phyloP scores from a whole-genome alignment of 2,888 invertebrate species.

The Callosobruchus maculatus region DNA sequence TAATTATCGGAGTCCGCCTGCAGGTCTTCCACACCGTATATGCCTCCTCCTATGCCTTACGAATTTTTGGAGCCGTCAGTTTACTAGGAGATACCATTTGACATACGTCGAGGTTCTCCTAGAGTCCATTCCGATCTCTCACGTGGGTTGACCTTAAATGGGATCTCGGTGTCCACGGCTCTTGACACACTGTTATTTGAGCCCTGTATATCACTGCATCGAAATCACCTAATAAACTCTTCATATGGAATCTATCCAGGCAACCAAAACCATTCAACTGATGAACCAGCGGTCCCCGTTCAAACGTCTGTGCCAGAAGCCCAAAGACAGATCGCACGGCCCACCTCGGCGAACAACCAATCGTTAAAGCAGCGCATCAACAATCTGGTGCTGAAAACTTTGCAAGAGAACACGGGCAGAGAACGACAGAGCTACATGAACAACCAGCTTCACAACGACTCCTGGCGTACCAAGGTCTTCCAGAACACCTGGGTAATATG shows the following conservation, averaged over 20 bases:
- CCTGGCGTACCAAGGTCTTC: constrained; percentile 77
- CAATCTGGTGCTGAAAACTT: constrained; percentile 80
- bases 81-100: too few species aligned
- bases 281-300: background rate
- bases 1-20: too few species aligned
- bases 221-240: background rate
- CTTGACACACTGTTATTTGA: too few species aligned
- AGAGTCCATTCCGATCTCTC: too few species aligned
- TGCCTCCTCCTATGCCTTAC: too few species aligned
- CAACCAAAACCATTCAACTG: background rate
- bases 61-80: too few species aligned
- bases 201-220: background rate
- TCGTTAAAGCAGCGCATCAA: constrained; percentile 85
- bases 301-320: constrained; percentile 5
- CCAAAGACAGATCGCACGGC: constrained; percentile 13
- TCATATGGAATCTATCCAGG: background rate
- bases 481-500: constrained; percentile 76
- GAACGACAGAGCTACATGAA: constrained; percentile 48
- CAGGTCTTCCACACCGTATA: too few species aligned
- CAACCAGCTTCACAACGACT: constrained; percentile 52
- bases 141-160: too few species aligned
- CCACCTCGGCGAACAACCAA: constrained; percentile 61
- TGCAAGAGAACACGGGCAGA: constrained; percentile 78
- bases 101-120: too few species aligned
- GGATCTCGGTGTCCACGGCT: too few species aligned